These are phyloP conservation scores for Brachystomella parvula DNA, from an alignment of 1,140 invertebrate genomes.

Conservation along the genomic window DNA sequence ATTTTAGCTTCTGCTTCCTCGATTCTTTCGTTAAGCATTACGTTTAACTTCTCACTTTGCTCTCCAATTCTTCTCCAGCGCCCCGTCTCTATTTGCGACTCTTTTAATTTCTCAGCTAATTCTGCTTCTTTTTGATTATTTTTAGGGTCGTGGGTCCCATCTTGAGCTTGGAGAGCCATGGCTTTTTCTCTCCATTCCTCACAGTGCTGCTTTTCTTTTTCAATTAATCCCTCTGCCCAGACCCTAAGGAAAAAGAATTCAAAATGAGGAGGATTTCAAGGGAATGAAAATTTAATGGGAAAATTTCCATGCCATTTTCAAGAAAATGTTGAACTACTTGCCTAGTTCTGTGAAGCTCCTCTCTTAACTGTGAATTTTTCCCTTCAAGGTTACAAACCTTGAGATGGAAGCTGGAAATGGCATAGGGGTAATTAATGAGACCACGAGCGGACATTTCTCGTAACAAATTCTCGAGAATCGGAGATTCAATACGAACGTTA, in stretches of 20 bases:
- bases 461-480: constrained; percentile 52
- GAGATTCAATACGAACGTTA: constrained; percentile 46
- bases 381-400: constrained; percentile 56
- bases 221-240: constrained; percentile 15
- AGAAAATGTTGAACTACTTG: constrained; percentile 31
- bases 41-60: constrained; percentile 4
- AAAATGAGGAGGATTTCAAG: not conserved
- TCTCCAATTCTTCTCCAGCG: constrained; percentile 22
- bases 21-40: constrained; percentile 10
- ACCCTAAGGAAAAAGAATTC: not conserved
- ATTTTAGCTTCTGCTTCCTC: constrained; percentile 11
- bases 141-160: not conserved
- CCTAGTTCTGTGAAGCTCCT: constrained; percentile 48
- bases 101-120: constrained; percentile 11
- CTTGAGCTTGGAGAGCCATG: not conserved
- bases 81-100: constrained; percentile 11
- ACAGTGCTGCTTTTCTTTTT: constrained; percentile 26
- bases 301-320: not conserved
- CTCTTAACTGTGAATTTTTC: constrained; percentile 50
- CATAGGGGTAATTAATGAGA: constrained; percentile 64
- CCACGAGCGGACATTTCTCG: constrained; percentile 59
- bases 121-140: not conserved
- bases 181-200: constrained; percentile 7
- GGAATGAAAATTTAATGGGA: not conserved
- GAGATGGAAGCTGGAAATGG: constrained; percentile 61